These are phyloP conservation scores for Aspidiotus rigidus DNA, from an alignment of 2,888 invertebrate species.

Conservation along the genomic window DNA sequence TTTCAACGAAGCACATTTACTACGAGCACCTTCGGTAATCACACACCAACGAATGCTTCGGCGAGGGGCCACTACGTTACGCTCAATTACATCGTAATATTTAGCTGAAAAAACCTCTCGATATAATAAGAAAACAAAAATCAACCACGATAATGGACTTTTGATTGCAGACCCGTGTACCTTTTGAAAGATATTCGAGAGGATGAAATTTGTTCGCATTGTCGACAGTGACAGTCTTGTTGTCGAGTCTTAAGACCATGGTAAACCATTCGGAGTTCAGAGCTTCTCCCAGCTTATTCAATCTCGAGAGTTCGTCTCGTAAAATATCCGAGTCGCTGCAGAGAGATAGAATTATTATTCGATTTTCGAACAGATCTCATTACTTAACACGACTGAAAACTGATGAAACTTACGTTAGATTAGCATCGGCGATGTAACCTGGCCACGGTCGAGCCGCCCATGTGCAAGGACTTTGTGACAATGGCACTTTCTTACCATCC, in stretches of 20 bases:
- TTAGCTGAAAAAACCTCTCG: conserved; percentile 40
- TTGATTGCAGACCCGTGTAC: neutral
- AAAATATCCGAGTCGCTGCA: conserved; percentile 7
- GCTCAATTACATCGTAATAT: conserved; percentile 43
- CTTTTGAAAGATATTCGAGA: conserved; percentile 51
- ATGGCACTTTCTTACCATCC: conserved; percentile 61
- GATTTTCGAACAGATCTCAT: neutral
- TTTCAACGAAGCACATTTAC: conserved; percentile 64
- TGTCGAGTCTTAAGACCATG: conserved; percentile 46
- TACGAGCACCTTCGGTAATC: conserved; percentile 54
- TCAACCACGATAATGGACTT: neutral
- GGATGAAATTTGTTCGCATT: conserved; percentile 53
- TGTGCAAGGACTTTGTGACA: conserved; percentile 58
- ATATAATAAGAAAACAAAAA: neutral
- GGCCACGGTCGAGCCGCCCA: conserved; percentile 86
- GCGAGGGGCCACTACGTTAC: conserved; percentile 41
- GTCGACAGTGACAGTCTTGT: conserved; percentile 56
- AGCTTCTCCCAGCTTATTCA: conserved; percentile 39
- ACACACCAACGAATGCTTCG: conserved; percentile 53
- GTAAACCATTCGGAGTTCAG: conserved; percentile 39
- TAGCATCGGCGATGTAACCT: conserved; percentile 58
- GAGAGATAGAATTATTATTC: neutral
- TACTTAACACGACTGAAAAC: neutral
- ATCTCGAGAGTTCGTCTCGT: conserved; percentile 37
- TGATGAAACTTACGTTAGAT: conserved; percentile 17